Percentiles rank a stretch among this genome's conserved stretches.
Evolutionary conservation across 2,797 vertebrate genomes (phyloP).

Genomic region (Cirrhinus molitorella): DNA sequence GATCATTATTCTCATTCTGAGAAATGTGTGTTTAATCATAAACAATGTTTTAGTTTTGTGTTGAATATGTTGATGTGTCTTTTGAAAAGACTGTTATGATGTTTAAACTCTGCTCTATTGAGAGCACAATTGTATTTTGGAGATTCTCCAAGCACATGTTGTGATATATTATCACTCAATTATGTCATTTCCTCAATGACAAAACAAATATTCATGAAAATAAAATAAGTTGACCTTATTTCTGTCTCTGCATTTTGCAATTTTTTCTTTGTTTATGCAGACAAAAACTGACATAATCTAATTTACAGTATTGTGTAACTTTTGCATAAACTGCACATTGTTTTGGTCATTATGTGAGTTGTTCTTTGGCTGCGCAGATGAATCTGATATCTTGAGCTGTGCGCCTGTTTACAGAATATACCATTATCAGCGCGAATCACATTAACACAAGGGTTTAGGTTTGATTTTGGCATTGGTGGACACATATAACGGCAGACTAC

Average conservation of each 20-base stretch:
- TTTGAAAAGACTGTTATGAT: conserved; percentile 22
- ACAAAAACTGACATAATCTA: neutral
- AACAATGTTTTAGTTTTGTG: neutral
- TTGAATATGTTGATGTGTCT: neutral
- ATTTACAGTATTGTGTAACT: too few species aligned
- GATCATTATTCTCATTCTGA: neutral
- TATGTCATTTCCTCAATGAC: neutral
- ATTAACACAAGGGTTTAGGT: too few species aligned
- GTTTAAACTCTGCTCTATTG: neutral
- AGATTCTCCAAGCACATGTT: neutral
- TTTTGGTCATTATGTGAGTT: too few species aligned
- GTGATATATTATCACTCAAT: conserved; percentile 24
- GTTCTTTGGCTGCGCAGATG: too few species aligned
- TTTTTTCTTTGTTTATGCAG: neutral
- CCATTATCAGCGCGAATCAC: too few species aligned
- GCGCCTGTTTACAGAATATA: too few species aligned
- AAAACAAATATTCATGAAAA: conserved; percentile 1
- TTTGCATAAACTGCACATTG: too few species aligned
- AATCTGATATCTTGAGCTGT: too few species aligned
- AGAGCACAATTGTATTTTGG: neutral
- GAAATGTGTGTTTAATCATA: neutral
- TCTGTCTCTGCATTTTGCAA: neutral
- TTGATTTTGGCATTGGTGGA: too few species aligned
- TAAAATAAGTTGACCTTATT: neutral
- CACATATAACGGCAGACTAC: too few species aligned